Evolutionary conservation across 2,888 invertebrate species (phyloP), one percentile per base, ranked within the genome.

Genomic region (Eupithecia subfuscata): DNA sequence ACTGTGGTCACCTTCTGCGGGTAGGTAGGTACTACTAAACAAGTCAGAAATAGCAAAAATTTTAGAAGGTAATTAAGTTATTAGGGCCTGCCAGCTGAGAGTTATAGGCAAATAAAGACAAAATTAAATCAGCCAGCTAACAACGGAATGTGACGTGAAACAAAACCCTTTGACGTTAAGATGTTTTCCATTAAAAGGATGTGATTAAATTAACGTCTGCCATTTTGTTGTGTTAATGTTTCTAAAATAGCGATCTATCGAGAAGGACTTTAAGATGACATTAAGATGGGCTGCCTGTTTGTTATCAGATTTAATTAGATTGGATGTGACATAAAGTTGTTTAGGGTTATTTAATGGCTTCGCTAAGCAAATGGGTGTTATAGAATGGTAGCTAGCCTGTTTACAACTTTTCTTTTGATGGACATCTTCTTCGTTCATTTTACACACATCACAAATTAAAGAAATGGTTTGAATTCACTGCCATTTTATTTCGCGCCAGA

Each of bases 101-200:
- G 7, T 0, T 34, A 34, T 4, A 34, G 34, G 0, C 22, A n/a
- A n/a, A 52, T 52, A 52, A 56, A 56, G 22, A 56, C n/a, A 22
- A 45, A 37, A 18, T 65, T 43, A 48, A 70, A 70, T 70, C 60
- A 45, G 81, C 83, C 73, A 78, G 70, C 30, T 25, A 22, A 30
- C 2, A 70, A 70, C 63, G 75, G 86, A 87, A 86, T 83, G 81
- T 83, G 84, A 86, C 86, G 85, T 80, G 82, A 84, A 84, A 86
- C 87, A 90, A 89, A 90, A 89, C 88, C 84, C 84, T 83, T 84
- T 82, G 79, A 85, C 83, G 84, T 82, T 90, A 91, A 88, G 88
- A 88, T 88, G 87, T 89, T 92, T 84, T 86, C 80, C 78, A 79
- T 82, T 82, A 80, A 70, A 78, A 80, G 76, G 71, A 75, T 74